Evolutionary conservation across 1,140 invertebrate species (phyloP).

Genomic region (Vanessa atalanta): DNA sequence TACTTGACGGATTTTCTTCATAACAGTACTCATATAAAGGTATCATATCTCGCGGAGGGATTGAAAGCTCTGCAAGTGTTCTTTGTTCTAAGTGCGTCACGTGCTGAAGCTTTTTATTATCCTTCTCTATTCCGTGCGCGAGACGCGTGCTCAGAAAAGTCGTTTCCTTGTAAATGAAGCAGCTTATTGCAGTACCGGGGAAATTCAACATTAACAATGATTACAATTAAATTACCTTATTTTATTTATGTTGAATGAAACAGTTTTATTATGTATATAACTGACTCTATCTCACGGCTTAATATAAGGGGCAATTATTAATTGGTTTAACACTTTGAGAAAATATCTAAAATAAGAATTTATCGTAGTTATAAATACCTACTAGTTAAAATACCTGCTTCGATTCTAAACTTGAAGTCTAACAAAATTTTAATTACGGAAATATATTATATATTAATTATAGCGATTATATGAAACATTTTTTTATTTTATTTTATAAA

Average conservation of each 20-base stretch:
- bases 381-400: too few relatives aligned
- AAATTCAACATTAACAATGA: conserved; percentile 17
- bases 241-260: not conserved
- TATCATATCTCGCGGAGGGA: conserved; percentile 47
- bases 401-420: too few relatives aligned
- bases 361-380: too few relatives aligned
- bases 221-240: conserved; percentile 1
- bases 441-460: too few relatives aligned
- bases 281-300: too few relatives aligned
- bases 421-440: too few relatives aligned
- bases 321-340: too few relatives aligned
- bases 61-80: conserved; percentile 60
- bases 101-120: conserved; percentile 70
- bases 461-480: too few relatives aligned
- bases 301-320: too few relatives aligned
- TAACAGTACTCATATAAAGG: conserved; percentile 35
- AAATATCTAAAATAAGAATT: too few relatives aligned
- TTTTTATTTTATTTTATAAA: too few relatives aligned
- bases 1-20: conserved; percentile 35
- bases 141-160: conserved; percentile 39
- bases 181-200: conserved; percentile 8
- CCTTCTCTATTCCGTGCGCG: conserved; percentile 40
- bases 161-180: conserved; percentile 55
- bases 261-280: not conserved
- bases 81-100: conserved; percentile 68